phyloP scores from a whole-genome alignment of 2,888 invertebrate genomes.

The Hypolimnas misippus region DNA sequence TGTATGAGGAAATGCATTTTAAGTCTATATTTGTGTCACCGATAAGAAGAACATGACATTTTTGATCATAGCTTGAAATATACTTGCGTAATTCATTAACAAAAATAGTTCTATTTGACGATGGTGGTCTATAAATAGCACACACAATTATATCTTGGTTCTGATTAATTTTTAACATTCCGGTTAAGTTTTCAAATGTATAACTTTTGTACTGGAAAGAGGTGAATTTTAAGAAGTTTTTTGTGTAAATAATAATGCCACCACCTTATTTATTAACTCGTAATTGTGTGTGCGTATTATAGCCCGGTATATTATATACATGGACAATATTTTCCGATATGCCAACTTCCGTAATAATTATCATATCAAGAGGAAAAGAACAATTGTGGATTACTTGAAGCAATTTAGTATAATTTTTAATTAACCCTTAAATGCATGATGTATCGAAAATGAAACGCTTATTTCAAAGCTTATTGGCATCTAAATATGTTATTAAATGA shows the following conservation, averaged over 20 bases:
- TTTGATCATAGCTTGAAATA: no score
- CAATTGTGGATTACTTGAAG: slow-evolving; percentile 29
- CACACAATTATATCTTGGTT: slow-evolving; percentile 18
- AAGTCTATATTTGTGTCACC: slow-evolving; percentile 37
- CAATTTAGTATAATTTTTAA: slow-evolving; percentile 41
- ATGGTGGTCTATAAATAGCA: slow-evolving; percentile 34
- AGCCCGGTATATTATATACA: slow-evolving; percentile 42
- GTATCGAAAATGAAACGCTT: no score
- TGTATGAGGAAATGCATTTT: slow-evolving; percentile 22
- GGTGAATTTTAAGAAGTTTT: slow-evolving; percentile 28
- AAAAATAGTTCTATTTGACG: slow-evolving; percentile 30
- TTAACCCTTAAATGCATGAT: no score
- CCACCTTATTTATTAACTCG: slow-evolving; percentile 39
- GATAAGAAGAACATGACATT: slow-evolving; percentile 8
- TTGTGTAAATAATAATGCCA: slow-evolving; percentile 41
- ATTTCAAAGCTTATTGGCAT: no score
- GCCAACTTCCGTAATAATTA: slow-evolving; percentile 39
- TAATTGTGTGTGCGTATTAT: slow-evolving; percentile 43
- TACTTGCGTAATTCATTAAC: slow-evolving; percentile 24
- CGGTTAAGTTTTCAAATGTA: slow-evolving; percentile 19
- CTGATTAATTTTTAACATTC: no score
- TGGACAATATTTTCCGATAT: slow-evolving; percentile 35
- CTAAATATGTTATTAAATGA: no score
- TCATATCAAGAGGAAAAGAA: slow-evolving; percentile 29
- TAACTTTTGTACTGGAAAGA: neutral